These are phyloP conservation scores for Heliopora coerulea DNA, from an alignment of 92 coral and sea anemone genomes.

Conservation along the genomic window DNA sequence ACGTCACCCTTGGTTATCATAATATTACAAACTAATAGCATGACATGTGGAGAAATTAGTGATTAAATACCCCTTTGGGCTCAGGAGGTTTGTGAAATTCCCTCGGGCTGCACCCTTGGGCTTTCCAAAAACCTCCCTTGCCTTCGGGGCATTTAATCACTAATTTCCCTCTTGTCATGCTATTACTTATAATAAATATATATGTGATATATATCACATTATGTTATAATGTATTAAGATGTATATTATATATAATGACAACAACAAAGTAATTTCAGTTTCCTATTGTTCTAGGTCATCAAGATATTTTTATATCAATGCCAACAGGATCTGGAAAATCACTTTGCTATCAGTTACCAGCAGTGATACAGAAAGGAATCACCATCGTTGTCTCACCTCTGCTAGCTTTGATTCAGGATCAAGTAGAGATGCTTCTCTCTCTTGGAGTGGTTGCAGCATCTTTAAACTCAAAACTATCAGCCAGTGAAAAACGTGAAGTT, in stretches of 20 bases:
- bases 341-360: conserved; percentile 86
- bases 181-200: too few relatives aligned
- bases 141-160: too few relatives aligned
- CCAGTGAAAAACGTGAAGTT: conserved; percentile 63
- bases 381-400: conserved; percentile 88
- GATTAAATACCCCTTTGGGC: too few relatives aligned
- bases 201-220: not conserved
- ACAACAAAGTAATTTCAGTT: not conserved
- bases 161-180: too few relatives aligned
- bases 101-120: too few relatives aligned
- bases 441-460: conserved; percentile 73
- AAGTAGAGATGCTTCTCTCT: conserved; percentile 63
- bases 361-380: conserved; percentile 68
- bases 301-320: conserved; percentile 93
- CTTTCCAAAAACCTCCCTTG: too few relatives aligned
- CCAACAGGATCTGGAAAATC: conserved; percentile 99
- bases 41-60: too few relatives aligned
- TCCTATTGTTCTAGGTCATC: conserved; percentile 59
- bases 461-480: conserved; percentile 74
- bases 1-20: too few relatives aligned
- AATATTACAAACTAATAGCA: too few relatives aligned
- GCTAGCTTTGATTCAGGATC: conserved; percentile 93
- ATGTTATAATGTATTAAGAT: too few relatives aligned
- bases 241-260: not conserved
- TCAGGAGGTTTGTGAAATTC: too few relatives aligned